phyloP scores from a whole-genome alignment of 2,797 vertebrate genomes.

The Buceros bicornis region DNA sequence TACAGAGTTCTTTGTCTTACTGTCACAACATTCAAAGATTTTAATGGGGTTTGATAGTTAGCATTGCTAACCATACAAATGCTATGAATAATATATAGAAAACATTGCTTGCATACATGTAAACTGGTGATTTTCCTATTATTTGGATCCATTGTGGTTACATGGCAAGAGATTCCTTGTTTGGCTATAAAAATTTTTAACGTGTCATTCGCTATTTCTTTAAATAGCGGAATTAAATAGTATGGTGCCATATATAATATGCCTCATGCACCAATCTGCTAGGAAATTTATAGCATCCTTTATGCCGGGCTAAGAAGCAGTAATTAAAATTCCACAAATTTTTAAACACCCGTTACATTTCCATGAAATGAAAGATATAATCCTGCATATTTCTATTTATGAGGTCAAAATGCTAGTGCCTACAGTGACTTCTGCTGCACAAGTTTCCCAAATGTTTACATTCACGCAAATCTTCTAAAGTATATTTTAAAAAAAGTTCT shows the following conservation, averaged over 20 bases:
- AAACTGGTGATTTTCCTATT: constrained; percentile 17
- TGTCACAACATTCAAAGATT: neutral
- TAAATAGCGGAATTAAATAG: constrained; percentile 8
- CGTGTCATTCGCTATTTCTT: neutral
- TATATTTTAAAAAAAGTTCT: constrained; percentile 60
- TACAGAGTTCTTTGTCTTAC: neutral
- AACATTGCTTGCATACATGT: constrained; percentile 23
- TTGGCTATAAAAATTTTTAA: neutral
- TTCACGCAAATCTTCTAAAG: constrained; percentile 63
- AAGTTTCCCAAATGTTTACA: constrained; percentile 76
- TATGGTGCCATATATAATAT: neutral
- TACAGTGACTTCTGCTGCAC: constrained; percentile 65
- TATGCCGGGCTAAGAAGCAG: constrained; percentile 8
- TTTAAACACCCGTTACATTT: neutral
- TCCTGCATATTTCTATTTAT: constrained; percentile 10
- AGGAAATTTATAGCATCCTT: constrained; percentile 7
- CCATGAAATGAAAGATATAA: neutral
- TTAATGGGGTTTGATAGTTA: constrained; percentile 26
- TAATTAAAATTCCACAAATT: neutral
- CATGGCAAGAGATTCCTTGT: neutral
- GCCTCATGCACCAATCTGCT: constrained; percentile 23
- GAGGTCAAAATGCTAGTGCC: constrained; percentile 62
- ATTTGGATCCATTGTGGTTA: constrained; percentile 24
- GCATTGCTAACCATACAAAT: constrained; percentile 20
- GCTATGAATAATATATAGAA: constrained; percentile 9